Evolutionary conservation across 2,797 vertebrate genomes (phyloP).

Genomic region (Tenualosa ilisha): DNA sequence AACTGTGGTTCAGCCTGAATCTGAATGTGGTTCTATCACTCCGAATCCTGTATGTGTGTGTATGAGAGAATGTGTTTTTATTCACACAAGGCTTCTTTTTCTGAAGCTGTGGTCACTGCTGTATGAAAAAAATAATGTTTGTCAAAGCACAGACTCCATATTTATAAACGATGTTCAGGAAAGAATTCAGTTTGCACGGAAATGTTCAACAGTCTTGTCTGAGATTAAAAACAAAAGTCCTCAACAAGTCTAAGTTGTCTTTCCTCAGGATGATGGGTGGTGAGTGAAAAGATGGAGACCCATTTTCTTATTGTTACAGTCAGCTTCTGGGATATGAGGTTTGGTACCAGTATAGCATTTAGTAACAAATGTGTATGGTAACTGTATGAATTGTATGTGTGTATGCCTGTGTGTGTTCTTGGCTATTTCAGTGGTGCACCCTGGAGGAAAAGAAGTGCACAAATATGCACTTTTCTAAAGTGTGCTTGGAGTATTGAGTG

Average conservation of each 20-base stretch:
- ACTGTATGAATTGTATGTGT: neutral
- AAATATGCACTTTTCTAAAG: no score
- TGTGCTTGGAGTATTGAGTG: no score
- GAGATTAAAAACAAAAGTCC: constrained; percentile 55
- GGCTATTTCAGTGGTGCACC: neutral
- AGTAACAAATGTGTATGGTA: no score
- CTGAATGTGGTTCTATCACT: neutral
- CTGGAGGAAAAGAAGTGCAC: no score
- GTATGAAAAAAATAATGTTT: constrained; percentile 45
- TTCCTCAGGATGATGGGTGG: neutral
- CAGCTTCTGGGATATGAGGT: neutral
- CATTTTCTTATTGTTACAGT: neutral
- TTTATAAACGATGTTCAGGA: constrained; percentile 59
- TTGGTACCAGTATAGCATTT: no score
- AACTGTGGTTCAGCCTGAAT: no score
- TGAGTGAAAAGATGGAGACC: neutral
- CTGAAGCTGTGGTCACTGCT: constrained; percentile 66
- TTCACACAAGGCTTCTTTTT: constrained; percentile 45
- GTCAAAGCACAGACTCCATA: constrained; percentile 50
- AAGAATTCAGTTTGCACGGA: constrained; percentile 62
- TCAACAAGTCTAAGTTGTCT: constrained; percentile 39
- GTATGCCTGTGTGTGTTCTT: neutral
- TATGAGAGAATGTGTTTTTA: constrained; percentile 16
- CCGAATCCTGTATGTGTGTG: neutral
- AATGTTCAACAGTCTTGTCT: constrained; percentile 52